Evolutionary conservation across 2,888 invertebrate genomes (phyloP), one percentile per base, ranked within the genome.

Genomic region (Polyommatus icarus): DNA sequence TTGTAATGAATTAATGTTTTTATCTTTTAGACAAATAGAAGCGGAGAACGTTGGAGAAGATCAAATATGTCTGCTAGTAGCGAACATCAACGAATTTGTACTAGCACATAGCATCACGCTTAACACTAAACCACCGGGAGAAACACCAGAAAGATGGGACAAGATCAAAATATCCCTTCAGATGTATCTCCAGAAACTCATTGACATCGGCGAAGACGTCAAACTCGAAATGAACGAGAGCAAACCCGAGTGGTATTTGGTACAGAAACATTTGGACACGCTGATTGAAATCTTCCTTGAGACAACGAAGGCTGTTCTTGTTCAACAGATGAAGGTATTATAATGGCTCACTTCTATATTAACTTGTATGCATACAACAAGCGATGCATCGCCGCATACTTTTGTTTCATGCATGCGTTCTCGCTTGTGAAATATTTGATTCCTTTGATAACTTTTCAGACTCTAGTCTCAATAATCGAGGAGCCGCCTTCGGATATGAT

Each of bases 391-490:
- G 10, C 40, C 10, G 40, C 40, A 40, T 40, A 40, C 46, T 46
- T 46, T 46, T 46, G 12, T 46, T 46, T 73, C 40, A 10, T 32
- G n/a, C 12, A 8, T 20, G 0, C 40, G 40, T 15, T 40, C 36
- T 1, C 20, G 46, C 7, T 73, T n/a, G n/a, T 8, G 7, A 20
- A 24, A 73, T 18, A 73, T 24, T 50, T 24, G 20, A 8, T 40
- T 72, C 24, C 8, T 57, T 50, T 57, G 59, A 46, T 36, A n/a
- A 32, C 20, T 79, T 80, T 88, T 36, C 91, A 96, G 96, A 95
- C 95, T 57, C 88, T 97, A 57, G 95, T 96, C 0, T 95, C 95
- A 78, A 95, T 95, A 81, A 91, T 97, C 77, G 96, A 97, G 86
- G 96, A 96, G 82, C 96, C 96, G 0, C 94, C 95, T 2, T 96